A percentile compares a stretch with the other conserved stretches of the same genome.
These are phyloP conservation scores for Oxystoma pomonae DNA, from an alignment of 2,888 invertebrate genomes.

Conservation along the genomic window DNA sequence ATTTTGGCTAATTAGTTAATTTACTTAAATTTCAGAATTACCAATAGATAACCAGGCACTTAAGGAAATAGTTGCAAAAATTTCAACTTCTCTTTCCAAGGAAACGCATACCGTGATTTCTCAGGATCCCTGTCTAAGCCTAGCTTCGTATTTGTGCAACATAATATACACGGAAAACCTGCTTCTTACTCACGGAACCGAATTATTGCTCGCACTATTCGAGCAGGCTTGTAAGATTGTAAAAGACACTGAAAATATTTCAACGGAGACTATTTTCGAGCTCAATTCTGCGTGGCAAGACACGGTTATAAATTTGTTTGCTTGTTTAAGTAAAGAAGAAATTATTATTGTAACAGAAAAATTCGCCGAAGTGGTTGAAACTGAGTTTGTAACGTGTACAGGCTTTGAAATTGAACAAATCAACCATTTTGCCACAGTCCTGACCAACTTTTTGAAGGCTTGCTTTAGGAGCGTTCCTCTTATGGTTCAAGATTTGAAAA, in stretches of 20 bases:
- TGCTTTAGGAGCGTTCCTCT: constrained; percentile 33
- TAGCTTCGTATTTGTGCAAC: constrained; percentile 52
- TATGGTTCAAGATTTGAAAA: constrained; percentile 28
- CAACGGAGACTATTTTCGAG: constrained; percentile 54
- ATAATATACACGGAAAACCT: constrained; percentile 49
- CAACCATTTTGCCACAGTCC: constrained; percentile 28
- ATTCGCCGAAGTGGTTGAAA: constrained; percentile 28
- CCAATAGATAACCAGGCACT: constrained; percentile 46
- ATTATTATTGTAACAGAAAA: constrained; percentile 23
- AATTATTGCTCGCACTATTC: constrained; percentile 50
- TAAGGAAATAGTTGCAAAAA: constrained; percentile 43
- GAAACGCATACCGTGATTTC: constrained; percentile 36
- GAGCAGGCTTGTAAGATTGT: constrained; percentile 46
- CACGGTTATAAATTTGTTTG: constrained; percentile 42
- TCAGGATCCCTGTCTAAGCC: constrained; percentile 51
- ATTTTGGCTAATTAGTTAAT: no score
- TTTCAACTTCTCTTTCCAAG: constrained; percentile 42
- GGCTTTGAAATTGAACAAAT: constrained; percentile 16
- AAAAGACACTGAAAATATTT: constrained; percentile 42
- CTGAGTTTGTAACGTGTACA: constrained; percentile 16
- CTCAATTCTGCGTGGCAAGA: constrained; percentile 57
- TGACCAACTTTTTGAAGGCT: constrained; percentile 35
- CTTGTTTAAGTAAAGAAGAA: constrained; percentile 25
- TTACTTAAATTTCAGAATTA: constrained; percentile 46
- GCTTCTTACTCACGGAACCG: constrained; percentile 42